Base-by-base conservation (phyloP, 2,797 vertebrate genomes). In the Sus cebifrons region DNA sequence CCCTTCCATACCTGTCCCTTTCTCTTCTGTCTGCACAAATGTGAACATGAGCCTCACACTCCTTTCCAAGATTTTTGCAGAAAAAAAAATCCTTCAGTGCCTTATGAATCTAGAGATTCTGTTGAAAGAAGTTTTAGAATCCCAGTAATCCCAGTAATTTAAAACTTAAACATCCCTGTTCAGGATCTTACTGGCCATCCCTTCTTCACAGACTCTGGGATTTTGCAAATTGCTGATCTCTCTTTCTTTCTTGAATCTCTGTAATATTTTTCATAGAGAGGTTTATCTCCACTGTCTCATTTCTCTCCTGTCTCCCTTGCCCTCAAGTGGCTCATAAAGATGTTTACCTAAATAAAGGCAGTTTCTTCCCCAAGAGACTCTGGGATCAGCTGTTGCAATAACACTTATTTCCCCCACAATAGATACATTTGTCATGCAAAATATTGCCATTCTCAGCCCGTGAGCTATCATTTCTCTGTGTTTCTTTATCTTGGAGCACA, bases 311-410 rank as follows among this genome's bases (percentile, higher is more conserved):
- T 64, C 58, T 73, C 18, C n/a, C 14, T 75, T 68, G 25, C 21
- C 75, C 75, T 78, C 78, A 75, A 75, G 36, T 62, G 32, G 60
- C 56, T 86, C 49, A 68, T 78, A 44, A 62, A 85, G 74, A 60
- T 82, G 74, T 89, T 86, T 71, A 91, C n/a, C 74, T 83, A 70
- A 90, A 75, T 18, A 52, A 89, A 75, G 60, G 25, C 65, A 73
- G 18, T 65, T 81, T 68, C 13, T 25, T 75, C 29, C 60, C 58
- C 23, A 36, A 54, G 91, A 93, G 65, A 86, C 67, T 73, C 17
- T 81, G 70, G 81, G 29, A 92, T 64, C 90, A 52, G 36, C 88
- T 92, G 14, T 79, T 64, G 32, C 9, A 64, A 65, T 68, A 78
- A 67, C 70, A 62, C 23, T 75, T 77, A 64, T 71, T 91, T 58